phyloP scores from a whole-genome alignment of 2,888 invertebrate genomes.

The Drosophila mercatorum region DNA sequence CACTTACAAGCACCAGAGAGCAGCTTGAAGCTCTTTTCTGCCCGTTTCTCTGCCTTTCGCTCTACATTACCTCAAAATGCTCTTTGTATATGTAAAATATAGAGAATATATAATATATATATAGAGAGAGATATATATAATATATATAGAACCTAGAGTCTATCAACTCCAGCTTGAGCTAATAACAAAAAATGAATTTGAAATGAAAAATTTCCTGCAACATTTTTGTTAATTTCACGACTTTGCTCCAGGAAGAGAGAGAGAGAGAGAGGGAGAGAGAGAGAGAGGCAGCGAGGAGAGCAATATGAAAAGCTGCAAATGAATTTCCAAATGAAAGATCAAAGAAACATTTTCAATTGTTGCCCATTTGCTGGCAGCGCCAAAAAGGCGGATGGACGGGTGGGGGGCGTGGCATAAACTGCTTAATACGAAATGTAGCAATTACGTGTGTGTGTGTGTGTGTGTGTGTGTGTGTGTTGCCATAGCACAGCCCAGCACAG shows the following conservation, averaged over 20 bases:
- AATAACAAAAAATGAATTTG: not conserved
- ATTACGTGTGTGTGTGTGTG: conserved; percentile 44
- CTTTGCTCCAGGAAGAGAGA: not conserved
- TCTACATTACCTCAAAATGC: too few species aligned
- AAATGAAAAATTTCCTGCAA: not conserved
- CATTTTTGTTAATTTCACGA: not conserved
- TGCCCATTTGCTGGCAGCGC: conserved; percentile 75
- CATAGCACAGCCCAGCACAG: conserved; percentile 2
- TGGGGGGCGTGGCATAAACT: conserved; percentile 44
- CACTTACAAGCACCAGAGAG: too few species aligned
- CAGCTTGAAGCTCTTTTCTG: too few species aligned
- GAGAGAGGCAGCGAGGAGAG: too few species aligned
- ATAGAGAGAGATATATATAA: too few species aligned
- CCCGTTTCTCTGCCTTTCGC: too few species aligned
- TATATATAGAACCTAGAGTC: not conserved
- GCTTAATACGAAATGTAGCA: conserved; percentile 79
- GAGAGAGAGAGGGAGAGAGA: not conserved
- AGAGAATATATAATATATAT: too few species aligned
- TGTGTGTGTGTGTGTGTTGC: conserved; percentile 20
- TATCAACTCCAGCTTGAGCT: not conserved
- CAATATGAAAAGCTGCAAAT: conserved; percentile 54
- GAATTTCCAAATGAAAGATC: conserved; percentile 78
- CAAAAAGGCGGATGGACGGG: conserved; percentile 18
- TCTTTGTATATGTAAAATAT: too few species aligned
- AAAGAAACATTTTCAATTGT: conserved; percentile 76